phyloP scores from a whole-genome alignment of 2,888 invertebrate genomes.

The Erynnis tages region DNA sequence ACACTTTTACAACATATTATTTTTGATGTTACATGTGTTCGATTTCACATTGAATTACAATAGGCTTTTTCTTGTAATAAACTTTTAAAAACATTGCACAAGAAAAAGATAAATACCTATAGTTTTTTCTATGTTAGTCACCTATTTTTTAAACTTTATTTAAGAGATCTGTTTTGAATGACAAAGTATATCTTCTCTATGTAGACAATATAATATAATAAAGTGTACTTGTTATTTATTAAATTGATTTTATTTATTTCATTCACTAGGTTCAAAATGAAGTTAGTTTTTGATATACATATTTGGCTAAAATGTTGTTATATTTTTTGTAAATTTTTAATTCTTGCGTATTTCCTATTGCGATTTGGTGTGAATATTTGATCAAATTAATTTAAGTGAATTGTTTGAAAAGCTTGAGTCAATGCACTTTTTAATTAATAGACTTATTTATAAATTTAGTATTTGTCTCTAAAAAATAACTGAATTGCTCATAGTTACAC shows the following conservation, averaged over 20 bases:
- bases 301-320: neutral
- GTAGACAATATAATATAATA: neutral
- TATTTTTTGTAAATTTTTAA: neutral
- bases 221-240: constrained; percentile 6
- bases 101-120: neutral
- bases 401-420: constrained; percentile 32
- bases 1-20: neutral
- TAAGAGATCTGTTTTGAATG: constrained; percentile 3
- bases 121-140: neutral
- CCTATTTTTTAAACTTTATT: neutral
- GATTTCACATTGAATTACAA: constrained; percentile 5
- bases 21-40: neutral
- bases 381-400: constrained; percentile 25
- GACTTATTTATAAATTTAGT: constrained; percentile 13
- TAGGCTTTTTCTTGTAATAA: neutral
- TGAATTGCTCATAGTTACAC: neutral
- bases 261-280: too few species aligned
- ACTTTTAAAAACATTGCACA: constrained; percentile 1
- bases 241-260: constrained; percentile 2
- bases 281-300: too few species aligned
- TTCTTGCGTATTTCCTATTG: constrained; percentile 7
- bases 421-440: neutral
- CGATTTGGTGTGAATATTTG: constrained; percentile 33
- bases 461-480: constrained; percentile 22
- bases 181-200: neutral